Conservation (phyloP, 2,888 invertebrate genomes). For the Drosophila histrio region DNA sequence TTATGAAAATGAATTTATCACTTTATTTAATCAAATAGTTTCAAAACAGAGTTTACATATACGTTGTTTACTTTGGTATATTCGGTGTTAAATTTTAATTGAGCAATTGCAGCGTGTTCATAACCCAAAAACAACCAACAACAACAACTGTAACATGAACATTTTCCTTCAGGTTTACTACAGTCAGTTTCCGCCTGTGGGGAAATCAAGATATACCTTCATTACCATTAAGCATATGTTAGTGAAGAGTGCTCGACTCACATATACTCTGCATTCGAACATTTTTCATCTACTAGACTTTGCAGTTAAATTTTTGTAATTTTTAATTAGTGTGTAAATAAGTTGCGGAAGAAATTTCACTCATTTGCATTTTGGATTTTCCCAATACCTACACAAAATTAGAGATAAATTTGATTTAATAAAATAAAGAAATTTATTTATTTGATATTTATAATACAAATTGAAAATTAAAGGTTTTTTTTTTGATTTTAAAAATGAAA, state of each 20-base stretch:
- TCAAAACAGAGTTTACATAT: neutral
- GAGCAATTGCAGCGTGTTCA: neutral
- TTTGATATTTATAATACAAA: too few relatives aligned
- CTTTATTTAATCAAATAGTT: neutral
- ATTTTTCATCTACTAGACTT: neutral
- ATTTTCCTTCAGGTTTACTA: neutral
- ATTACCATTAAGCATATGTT: neutral
- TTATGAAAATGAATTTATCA: too few relatives aligned
- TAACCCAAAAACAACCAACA: neutral
- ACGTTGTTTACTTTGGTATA: neutral
- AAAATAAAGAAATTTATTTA: too few relatives aligned
- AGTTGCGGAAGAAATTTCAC: too few relatives aligned
- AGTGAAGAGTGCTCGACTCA: neutral
- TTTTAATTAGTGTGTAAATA: neutral
- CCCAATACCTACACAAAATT: too few relatives aligned
- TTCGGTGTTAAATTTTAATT: conserved; percentile 7
- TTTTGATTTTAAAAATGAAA: too few relatives aligned
- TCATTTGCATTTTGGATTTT: too few relatives aligned
- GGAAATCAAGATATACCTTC: conserved; percentile 40
- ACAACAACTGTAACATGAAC: neutral
- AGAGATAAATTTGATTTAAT: too few relatives aligned
- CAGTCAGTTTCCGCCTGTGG: conserved; percentile 4
- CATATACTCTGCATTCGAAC: neutral
- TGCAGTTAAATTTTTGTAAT: neutral
- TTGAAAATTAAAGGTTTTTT: too few relatives aligned